phyloP scores from a whole-genome alignment of 2,888 invertebrate species.

The Amphimallon solstitiale region DNA sequence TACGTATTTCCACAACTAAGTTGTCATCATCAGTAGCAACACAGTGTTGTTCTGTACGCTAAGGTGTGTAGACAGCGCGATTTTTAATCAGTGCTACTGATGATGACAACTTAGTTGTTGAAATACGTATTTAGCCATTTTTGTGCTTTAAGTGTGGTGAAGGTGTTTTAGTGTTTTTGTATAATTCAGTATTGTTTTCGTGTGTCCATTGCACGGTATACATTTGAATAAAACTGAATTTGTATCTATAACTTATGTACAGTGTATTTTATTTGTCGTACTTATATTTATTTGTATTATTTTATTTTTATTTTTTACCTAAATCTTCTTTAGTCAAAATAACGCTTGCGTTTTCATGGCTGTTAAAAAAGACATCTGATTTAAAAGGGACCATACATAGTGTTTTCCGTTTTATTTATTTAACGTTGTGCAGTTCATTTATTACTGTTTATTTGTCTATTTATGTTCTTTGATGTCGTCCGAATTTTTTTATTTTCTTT shows the following conservation, averaged over 20 bases:
- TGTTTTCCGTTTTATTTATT: slow-evolving; percentile 12
- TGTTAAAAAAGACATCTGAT: slow-evolving; percentile 49
- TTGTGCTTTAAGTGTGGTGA: too few species aligned
- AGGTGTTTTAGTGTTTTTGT: too few species aligned
- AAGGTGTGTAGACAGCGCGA: too few species aligned
- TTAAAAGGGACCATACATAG: slow-evolving; percentile 27
- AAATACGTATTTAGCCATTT: too few species aligned
- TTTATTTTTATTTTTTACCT: neutral
- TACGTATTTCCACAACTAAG: too few species aligned
- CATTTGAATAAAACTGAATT: neutral
- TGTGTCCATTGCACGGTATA: too few species aligned
- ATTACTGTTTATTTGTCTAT: slow-evolving; percentile 14
- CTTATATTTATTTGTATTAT: slow-evolving; percentile 13
- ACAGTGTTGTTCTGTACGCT: too few species aligned
- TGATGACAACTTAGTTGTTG: too few species aligned
- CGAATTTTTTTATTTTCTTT: slow-evolving; percentile 1
- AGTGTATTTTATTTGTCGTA: slow-evolving; percentile 19
- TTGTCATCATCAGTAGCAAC: too few species aligned
- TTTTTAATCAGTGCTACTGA: too few species aligned
- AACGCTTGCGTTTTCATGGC: slow-evolving; percentile 60
- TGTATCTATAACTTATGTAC: slow-evolving; percentile 21
- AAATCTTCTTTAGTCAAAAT: slow-evolving; percentile 59
- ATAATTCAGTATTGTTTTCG: too few species aligned
- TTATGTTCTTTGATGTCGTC: neutral
- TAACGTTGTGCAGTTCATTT: slow-evolving; percentile 14